A percentile compares a stretch with the other conserved stretches of the same genome.
phyloP scores from a whole-genome alignment of 92 coral and sea anemone species.

The Siderastrea radians region DNA sequence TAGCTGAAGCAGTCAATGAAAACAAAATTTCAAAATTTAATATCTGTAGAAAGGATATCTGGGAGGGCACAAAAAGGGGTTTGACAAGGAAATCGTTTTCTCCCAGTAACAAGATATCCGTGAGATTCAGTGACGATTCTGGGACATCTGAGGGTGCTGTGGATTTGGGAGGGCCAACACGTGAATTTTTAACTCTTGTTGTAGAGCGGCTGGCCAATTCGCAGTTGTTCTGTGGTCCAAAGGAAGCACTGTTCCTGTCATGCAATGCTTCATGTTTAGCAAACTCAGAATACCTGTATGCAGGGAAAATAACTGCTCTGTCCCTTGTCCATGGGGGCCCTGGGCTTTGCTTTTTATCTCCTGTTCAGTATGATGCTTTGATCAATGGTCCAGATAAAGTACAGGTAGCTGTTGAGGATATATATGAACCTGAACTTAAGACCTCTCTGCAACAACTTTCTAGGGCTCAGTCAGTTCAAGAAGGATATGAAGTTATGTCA shows the following conservation, averaged over 20 bases:
- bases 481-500: constrained; percentile 61
- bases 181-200: constrained; percentile 73
- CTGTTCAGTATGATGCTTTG: constrained; percentile 68
- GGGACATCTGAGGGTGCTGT: constrained; percentile 77
- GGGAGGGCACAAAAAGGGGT: constrained; percentile 79
- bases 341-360: constrained; percentile 66
- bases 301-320: constrained; percentile 80
- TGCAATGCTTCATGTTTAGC: constrained; percentile 66
- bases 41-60: constrained; percentile 68
- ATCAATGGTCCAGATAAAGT: constrained; percentile 64
- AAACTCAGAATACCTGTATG: constrained; percentile 66
- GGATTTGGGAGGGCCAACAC: constrained; percentile 76
- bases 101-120: constrained; percentile 60
- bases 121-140: constrained; percentile 70
- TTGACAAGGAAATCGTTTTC: constrained; percentile 74
- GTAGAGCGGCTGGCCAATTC: constrained; percentile 69
- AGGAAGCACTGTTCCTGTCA: constrained; percentile 60
- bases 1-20: constrained; percentile 45
- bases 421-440: constrained; percentile 67
- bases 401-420: constrained; percentile 64
- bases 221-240: constrained; percentile 69
- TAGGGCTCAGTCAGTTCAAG: constrained; percentile 51
- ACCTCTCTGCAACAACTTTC: constrained; percentile 53
- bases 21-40: constrained; percentile 70
- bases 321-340: constrained; percentile 84